Evolutionary conservation across 2,113 vertebrate genomes (phyloP), one percentile per base, ranked within the genome.

Genomic region (Pachyramphus minor): DNA sequence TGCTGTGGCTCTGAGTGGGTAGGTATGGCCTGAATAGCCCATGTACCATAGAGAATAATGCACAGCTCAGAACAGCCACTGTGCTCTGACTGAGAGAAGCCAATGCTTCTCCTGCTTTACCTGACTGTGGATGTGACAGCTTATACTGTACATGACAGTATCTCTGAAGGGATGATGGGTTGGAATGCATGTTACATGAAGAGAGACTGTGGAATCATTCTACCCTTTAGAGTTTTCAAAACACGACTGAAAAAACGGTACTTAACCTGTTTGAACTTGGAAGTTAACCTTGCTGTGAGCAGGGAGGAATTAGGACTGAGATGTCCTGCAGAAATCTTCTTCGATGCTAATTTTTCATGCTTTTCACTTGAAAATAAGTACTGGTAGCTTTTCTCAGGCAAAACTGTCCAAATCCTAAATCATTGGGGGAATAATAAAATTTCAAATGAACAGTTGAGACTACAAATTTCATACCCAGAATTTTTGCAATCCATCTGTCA

Each of bases 121-220:
- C 50, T 53, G 37, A 7, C 24, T 12, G 24, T 55, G 42, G n/a
- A 12, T 68, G 27, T 93, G 37, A 27, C 14, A 23, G 22, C 5
- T 60, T 59, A 44, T 71, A 50, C 28, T 73, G n/a, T 49, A 28
- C 8, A 2, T 37, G 37, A 23, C 12, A 11, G 25, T 27, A 21
- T 58, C 52, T 75, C 24, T 47, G 37, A 67, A 67, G 16, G 45
- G 33, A 33, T 11, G 20, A 27, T 80, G 28, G 6, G 18, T n/a
- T 80, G 14, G 19, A 72, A 58, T 52, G 20, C 11, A 4, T 8
- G 6, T 52, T 71, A 33, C 4, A 7, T 0, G 1, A 37, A 45
- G 20, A 41, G 45, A 44, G 33, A 24, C 30, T 78, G 49, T 68
- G 17, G 24, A 74, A n/a, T 49, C 25, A 42, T 58, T 63, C 12